Evolutionary conservation across 1,140 invertebrate species (phyloP), one percentile per base, ranked within the genome.

Genomic region (Caerostris extrusa): DNA sequence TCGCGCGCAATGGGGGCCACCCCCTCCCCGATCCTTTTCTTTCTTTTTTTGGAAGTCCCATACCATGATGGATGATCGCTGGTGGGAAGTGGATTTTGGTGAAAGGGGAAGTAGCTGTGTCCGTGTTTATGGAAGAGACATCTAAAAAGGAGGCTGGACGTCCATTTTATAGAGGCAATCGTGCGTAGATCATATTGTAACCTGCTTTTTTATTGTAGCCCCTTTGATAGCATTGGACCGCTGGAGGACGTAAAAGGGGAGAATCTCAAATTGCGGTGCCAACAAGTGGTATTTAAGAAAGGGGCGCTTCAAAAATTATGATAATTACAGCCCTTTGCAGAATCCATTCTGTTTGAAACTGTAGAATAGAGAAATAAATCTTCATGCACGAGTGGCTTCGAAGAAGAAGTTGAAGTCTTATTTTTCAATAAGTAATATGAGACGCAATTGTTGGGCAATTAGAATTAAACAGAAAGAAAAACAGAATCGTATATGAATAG

Each of bases 141-240:
- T 91, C 77, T 57, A 91, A 91, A 91, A 91, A 91, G 90, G 69
- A 91, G 90, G 90, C 90, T 91, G 77, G 90, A 91, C 81, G 71
- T 57, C 90, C 90, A 91, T 91, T 91, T 91, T 91, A 91, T 91
- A 17, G 50, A 83, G 58, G 55, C 90, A 91, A 83, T 91, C 90
- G 77, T 77, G 90, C 90, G 90, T 91, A 91, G 90, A 91, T 91
- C 60, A 91, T 91, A 91, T 91, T 91, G 90, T 91, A 91, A 83
- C 77, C 82, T 58, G 77, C 53, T 77, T 91, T 91, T 91, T 83
- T 83, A 64, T 19, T 57, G 10, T 61, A 61, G 77, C 90, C 56
- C 77, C 90, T 91, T 91, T 91, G 71, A 61, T 77, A 19, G 56
- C 19, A 61, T 87, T 87, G 61, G 7, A 55, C 14, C 58, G 14